These are phyloP conservation scores for Fistularia commersonii DNA, from an alignment of 2,797 vertebrate genomes.

Conservation along the genomic window DNA sequence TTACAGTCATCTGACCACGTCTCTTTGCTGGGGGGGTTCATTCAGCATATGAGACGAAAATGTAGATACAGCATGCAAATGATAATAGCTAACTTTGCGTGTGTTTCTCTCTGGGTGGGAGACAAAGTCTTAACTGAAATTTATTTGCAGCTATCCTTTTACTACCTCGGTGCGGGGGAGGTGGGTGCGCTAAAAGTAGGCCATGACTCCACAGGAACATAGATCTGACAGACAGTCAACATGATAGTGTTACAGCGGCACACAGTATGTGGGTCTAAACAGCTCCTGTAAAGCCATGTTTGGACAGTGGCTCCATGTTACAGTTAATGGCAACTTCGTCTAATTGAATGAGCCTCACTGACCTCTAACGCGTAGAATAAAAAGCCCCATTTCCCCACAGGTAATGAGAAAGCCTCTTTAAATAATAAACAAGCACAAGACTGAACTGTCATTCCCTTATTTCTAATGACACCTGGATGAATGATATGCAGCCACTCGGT, in stretches of 20 bases:
- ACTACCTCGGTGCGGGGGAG: constrained; percentile 27
- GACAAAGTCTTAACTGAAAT: constrained; percentile 7
- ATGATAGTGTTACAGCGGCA: constrained; percentile 26
- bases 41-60: too few species aligned
- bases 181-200: constrained; percentile 33
- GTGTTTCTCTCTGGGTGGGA: constrained; percentile 1
- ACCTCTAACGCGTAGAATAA: too few species aligned
- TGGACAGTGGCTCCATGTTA: constrained; percentile 19
- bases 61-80: too few species aligned
- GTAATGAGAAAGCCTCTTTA: constrained; percentile 25
- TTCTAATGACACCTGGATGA: constrained; percentile 1
- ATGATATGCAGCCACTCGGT: neutral
- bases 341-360: constrained; percentile 29
- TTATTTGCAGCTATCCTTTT: constrained; percentile 27
- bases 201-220: constrained; percentile 24
- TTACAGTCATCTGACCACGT: constrained; percentile 1
- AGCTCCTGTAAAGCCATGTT: constrained; percentile 4
- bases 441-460: neutral
- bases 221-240: constrained; percentile 13
- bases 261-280: neutral
- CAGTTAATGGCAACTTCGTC: constrained; percentile 14
- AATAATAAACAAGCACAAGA: constrained; percentile 28
- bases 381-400: constrained; percentile 4
- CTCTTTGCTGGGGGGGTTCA: too few species aligned
- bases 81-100: neutral